Evolutionary conservation across 2,113 vertebrate genomes (phyloP).

Genomic region (Motacilla tschutschensis): DNA sequence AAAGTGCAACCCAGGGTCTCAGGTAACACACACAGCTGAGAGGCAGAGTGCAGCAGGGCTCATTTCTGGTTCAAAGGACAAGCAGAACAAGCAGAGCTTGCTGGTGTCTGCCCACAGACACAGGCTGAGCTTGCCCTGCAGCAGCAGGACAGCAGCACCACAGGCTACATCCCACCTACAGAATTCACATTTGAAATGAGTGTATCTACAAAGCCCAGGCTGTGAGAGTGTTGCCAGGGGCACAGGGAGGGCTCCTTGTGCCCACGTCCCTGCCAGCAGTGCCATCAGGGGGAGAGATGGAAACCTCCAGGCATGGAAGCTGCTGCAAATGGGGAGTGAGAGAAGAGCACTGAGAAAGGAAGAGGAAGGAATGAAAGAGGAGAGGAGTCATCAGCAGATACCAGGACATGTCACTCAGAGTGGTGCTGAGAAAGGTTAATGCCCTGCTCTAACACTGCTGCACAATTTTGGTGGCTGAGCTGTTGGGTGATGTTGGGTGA

Average conservation of each 20-base stretch:
- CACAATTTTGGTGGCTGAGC: neutral
- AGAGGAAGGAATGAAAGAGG: neutral
- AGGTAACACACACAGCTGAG: neutral
- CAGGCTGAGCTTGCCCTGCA: neutral
- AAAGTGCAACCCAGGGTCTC: neutral
- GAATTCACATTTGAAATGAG: neutral
- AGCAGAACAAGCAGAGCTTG: neutral
- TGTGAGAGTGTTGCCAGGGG: neutral
- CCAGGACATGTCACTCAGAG: neutral
- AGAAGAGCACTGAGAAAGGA: slow-evolving; percentile 12
- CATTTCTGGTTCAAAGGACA: neutral
- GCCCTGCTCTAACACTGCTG: neutral
- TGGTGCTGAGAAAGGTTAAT: neutral
- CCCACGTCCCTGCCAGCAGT: neutral
- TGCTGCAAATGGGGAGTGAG: neutral
- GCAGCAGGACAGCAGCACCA: neutral
- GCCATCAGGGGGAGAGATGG: neutral
- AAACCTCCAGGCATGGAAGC: neutral
- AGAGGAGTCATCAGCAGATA: neutral
- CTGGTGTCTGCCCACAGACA: neutral
- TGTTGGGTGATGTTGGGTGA: neutral
- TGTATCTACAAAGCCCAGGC: neutral
- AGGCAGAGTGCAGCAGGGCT: neutral
- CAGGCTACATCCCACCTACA: neutral
- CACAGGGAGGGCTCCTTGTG: neutral